Evolutionary conservation across 2,113 vertebrate species (phyloP).

Genomic region (Hippoglossus stenolepis): DNA sequence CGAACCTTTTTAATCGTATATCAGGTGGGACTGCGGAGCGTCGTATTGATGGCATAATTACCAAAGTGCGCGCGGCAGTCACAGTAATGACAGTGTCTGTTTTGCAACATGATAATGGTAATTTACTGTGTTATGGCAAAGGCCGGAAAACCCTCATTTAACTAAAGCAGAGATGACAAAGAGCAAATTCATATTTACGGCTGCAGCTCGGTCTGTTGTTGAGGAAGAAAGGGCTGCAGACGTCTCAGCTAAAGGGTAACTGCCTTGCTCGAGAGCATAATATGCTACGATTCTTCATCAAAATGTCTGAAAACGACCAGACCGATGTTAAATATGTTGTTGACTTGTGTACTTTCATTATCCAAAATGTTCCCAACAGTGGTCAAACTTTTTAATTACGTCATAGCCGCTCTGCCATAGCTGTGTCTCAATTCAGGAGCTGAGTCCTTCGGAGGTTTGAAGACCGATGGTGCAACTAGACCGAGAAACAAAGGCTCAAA

Average conservation of each 20-base stretch:
- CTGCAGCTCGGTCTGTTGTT: conserved; percentile 10
- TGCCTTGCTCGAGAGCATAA: neutral
- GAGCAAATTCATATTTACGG: conserved; percentile 65
- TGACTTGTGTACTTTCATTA: no score
- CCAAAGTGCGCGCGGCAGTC: conserved; percentile 46
- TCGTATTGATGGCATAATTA: conserved; percentile 61
- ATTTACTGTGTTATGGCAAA: conserved; percentile 71
- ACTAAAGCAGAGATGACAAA: conserved; percentile 52
- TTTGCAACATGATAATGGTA: conserved; percentile 66
- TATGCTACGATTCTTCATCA: no score
- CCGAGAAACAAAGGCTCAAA: no score
- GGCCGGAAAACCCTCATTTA: conserved; percentile 48
- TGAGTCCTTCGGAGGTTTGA: no score
- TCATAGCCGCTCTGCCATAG: no score
- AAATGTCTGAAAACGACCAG: no score
- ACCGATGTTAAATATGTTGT: no score
- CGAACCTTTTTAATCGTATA: conserved; percentile 35
- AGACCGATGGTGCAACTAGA: no score
- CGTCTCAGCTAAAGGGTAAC: conserved; percentile 13
- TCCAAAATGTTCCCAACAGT: no score
- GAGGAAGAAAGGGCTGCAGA: neutral
- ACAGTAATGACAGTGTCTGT: conserved; percentile 66
- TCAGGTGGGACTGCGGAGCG: conserved; percentile 27
- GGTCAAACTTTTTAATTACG: no score
- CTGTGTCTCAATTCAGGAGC: no score